Percentiles rank a stretch among this genome's conserved stretches.
Evolutionary conservation across 2,888 invertebrate species (phyloP).

Genomic region (Serripes groenlandicus): DNA sequence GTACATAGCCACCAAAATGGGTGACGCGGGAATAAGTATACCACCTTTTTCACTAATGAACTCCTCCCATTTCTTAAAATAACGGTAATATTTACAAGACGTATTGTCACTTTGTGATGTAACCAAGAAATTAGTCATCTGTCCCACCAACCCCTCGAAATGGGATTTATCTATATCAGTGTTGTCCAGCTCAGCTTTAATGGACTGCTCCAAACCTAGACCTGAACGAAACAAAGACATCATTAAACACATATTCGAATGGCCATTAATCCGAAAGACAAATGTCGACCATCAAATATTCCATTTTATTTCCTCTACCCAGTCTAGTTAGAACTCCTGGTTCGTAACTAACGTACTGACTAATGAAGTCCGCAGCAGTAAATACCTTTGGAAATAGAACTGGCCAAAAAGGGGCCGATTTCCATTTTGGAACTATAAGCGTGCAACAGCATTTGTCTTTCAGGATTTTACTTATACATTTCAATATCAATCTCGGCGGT

Average conservation of each 20-base stretch:
- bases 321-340: slow-evolving; percentile 32
- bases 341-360: slow-evolving; percentile 17
- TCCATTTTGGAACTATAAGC: slow-evolving; percentile 33
- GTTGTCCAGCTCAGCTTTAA: slow-evolving; percentile 20
- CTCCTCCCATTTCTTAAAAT: slow-evolving; percentile 52
- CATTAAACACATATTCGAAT: slow-evolving; percentile 15
- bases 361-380: slow-evolving; percentile 21
- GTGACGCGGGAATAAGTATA: slow-evolving; percentile 29
- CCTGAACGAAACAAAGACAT: slow-evolving; percentile 26
- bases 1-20: slow-evolving; percentile 15
- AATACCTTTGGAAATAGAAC: slow-evolving; percentile 17
- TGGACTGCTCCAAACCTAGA: slow-evolving; percentile 19
- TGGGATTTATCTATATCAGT: not conserved
- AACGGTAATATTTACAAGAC: slow-evolving; percentile 36
- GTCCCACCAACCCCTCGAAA: too few relatives aligned
- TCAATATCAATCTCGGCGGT: too few relatives aligned
- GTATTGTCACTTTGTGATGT: slow-evolving; percentile 45
- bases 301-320: slow-evolving; percentile 46
- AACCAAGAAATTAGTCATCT: slow-evolving; percentile 34
- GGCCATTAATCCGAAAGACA: slow-evolving; percentile 29
- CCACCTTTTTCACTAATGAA: slow-evolving; percentile 29
- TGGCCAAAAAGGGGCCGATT: slow-evolving; percentile 46
- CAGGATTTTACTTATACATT: too few relatives aligned
- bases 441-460: too few relatives aligned
- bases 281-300: slow-evolving; percentile 33